Percentiles rank a stretch among this genome's conserved stretches.
Evolutionary conservation across 1,140 invertebrate species (phyloP).

Genomic region (Lepidostoma basale): DNA sequence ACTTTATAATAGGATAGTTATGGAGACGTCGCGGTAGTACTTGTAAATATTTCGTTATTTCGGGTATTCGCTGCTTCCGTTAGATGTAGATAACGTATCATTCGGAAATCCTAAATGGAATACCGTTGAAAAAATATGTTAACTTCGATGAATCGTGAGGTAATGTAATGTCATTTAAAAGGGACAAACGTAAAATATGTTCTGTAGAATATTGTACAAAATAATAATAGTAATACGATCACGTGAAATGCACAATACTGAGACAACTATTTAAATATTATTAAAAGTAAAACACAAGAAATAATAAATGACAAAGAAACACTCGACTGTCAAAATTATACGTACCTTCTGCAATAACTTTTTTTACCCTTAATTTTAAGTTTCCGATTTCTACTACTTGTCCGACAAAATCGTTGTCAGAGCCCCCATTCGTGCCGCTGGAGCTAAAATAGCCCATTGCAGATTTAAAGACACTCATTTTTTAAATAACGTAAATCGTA

Average conservation of each 20-base stretch:
- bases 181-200: not conserved
- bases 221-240: not conserved
- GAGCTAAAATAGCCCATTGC: slow-evolving; percentile 84
- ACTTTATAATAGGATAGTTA: not conserved
- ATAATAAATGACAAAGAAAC: slow-evolving; percentile 24
- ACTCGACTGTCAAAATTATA: slow-evolving; percentile 4
- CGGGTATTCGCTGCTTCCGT: not conserved
- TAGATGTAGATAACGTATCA: slow-evolving; percentile 15
- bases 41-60: not conserved
- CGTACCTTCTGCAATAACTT: slow-evolving; percentile 91
- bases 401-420: slow-evolving; percentile 89
- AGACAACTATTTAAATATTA: no score
- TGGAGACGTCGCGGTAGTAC: not conserved
- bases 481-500: slow-evolving; percentile 11
- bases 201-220: not conserved
- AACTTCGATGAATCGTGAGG: not conserved
- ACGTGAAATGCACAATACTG: not conserved
- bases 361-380: slow-evolving; percentile 86
- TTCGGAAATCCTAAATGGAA: not conserved
- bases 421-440: slow-evolving; percentile 59
- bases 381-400: slow-evolving; percentile 88
- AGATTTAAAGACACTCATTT: slow-evolving; percentile 88
- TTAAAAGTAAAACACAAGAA: no score
- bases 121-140: not conserved
- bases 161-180: not conserved